Percentiles rank a stretch among this genome's conserved stretches.
Conservation (phyloP, 2,113 vertebrate species). For the Vimba vimba region DNA sequence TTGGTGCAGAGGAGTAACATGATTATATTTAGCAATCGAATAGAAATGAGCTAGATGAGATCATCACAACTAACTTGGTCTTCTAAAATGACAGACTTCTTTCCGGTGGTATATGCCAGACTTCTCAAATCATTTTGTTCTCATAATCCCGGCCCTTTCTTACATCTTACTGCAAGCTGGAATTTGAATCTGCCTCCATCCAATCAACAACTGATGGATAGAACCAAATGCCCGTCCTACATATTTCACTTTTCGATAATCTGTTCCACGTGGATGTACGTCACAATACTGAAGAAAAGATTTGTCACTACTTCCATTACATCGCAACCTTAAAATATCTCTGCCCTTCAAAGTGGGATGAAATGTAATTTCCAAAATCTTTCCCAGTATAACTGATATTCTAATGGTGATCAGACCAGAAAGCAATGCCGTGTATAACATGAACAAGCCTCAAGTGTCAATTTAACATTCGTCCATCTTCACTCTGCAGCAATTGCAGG, state of each 20-base stretch:
- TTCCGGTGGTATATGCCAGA: too few relatives aligned
- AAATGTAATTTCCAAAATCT: neutral
- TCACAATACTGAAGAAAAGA: neutral
- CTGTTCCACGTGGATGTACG: neutral
- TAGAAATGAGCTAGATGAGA: conserved; percentile 30
- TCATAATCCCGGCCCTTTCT: too few relatives aligned
- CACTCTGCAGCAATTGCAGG: neutral
- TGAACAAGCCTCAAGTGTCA: conserved; percentile 11
- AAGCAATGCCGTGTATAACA: neutral
- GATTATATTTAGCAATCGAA: conserved; percentile 28
- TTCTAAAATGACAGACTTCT: too few relatives aligned
- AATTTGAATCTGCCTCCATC: too few relatives aligned
- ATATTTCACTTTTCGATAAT: too few relatives aligned
- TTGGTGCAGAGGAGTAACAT: conserved; percentile 7
- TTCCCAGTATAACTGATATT: neutral
- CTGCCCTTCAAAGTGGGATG: neutral
- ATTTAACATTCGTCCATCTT: neutral
- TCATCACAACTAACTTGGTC: neutral
- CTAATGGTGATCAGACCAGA: neutral
- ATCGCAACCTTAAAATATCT: neutral
- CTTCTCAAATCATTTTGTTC: too few relatives aligned
- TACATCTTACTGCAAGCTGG: too few relatives aligned
- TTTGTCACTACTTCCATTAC: neutral
- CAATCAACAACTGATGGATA: too few relatives aligned
- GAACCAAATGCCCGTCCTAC: neutral